Evolutionary conservation across 2,113 vertebrate genomes (phyloP).

Genomic region (Fulmarus glacialis): DNA sequence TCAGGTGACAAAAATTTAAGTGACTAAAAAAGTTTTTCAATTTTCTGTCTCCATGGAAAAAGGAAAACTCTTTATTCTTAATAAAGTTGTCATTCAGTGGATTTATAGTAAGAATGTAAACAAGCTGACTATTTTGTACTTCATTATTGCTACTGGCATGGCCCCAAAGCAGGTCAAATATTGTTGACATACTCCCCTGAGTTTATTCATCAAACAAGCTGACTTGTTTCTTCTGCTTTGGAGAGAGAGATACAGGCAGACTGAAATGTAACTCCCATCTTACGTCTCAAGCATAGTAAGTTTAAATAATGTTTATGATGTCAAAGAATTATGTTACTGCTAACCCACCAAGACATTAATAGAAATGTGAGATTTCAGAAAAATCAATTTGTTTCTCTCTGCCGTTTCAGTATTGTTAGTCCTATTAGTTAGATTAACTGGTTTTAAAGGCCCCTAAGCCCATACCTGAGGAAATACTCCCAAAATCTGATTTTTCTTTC

Average conservation of each 20-base stretch:
- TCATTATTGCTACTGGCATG: neutral
- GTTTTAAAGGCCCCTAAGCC: neutral
- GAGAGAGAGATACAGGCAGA: neutral
- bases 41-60: neutral
- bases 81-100: neutral
- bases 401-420: neutral
- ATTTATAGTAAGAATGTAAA: neutral
- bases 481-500: neutral
- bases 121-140: neutral
- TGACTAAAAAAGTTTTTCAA: neutral
- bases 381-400: neutral
- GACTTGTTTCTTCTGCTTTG: neutral
- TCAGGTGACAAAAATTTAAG: neutral
- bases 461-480: neutral
- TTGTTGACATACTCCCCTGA: neutral
- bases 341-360: neutral
- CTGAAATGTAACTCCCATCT: neutral
- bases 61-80: neutral
- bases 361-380: neutral
- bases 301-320: neutral
- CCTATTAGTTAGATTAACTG: neutral
- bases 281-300: neutral
- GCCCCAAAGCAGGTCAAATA: neutral
- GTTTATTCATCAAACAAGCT: neutral
- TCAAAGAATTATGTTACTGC: neutral